Percentiles rank a stretch among this genome's conserved stretches.
Conservation (phyloP, 2,797 vertebrate genomes). For the Ibycter americanus region DNA sequence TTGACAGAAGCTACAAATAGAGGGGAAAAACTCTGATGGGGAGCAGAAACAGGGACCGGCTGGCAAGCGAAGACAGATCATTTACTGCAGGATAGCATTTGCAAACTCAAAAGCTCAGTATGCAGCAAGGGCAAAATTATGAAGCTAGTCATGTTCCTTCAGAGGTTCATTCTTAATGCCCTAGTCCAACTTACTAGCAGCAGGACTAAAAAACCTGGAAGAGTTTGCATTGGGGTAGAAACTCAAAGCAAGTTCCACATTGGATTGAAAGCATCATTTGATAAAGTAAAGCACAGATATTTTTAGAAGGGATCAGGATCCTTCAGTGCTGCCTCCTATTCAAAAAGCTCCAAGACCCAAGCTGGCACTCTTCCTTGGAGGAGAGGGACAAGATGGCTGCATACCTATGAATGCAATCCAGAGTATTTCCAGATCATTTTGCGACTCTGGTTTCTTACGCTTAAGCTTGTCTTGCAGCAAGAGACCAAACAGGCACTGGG, state of each 20-base stretch:
- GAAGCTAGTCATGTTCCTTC: not conserved
- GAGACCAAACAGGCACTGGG: not conserved
- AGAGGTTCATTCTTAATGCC: not conserved
- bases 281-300: not conserved
- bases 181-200: constrained; percentile 17
- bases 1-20: not conserved
- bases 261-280: not conserved
- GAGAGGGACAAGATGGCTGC: not conserved
- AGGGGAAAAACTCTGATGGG: not conserved
- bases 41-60: not conserved
- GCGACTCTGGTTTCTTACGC: not conserved
- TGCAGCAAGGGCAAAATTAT: not conserved
- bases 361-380: not conserved
- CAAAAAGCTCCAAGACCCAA: not conserved
- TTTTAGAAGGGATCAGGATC: not conserved
- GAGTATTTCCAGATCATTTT: not conserved
- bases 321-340: not conserved
- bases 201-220: not conserved
- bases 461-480: not conserved
- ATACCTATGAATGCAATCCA: not conserved
- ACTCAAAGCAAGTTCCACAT: not conserved
- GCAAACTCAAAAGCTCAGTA: not conserved
- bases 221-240: not conserved
- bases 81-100: not conserved
- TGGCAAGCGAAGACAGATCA: not conserved